phyloP scores from a whole-genome alignment of 2,113 vertebrate species.

The Tapirus terrestris region DNA sequence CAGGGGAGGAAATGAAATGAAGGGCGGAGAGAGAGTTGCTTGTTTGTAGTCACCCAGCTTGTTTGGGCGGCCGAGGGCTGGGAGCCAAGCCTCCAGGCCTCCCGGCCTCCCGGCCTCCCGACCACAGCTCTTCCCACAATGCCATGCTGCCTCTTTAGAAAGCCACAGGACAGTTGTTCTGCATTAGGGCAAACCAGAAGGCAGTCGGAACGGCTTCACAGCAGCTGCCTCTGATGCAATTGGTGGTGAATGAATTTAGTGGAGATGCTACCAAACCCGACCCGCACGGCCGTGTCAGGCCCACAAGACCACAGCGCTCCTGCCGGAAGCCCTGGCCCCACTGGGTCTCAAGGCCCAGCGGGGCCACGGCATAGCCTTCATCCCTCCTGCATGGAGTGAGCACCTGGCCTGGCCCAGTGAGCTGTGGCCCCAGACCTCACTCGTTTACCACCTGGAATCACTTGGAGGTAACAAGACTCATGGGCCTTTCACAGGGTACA shows the following conservation, averaged over 20 bases:
- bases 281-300: background rate
- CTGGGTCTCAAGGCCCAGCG: accelerated
- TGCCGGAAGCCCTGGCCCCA: background rate
- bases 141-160: conserved; percentile 3
- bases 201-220: background rate
- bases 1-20: background rate
- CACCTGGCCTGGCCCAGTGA: background rate
- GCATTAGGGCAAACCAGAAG: conserved; percentile 37
- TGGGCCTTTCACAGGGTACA: background rate
- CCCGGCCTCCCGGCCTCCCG: background rate
- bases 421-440: background rate
- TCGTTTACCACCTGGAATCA: background rate
- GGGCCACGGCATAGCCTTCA: background rate
- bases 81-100: background rate
- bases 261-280: background rate
- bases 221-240: background rate
- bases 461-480: background rate
- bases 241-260: background rate
- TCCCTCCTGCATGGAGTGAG: background rate
- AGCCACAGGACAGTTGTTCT: conserved; percentile 59
- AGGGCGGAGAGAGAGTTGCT: background rate
- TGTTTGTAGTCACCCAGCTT: background rate
- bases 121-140: background rate
- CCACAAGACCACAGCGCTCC: background rate
- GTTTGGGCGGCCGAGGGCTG: background rate